These are phyloP conservation scores for Hedychridium roseum DNA, from an alignment of 2,888 invertebrate genomes.

Conservation along the genomic window DNA sequence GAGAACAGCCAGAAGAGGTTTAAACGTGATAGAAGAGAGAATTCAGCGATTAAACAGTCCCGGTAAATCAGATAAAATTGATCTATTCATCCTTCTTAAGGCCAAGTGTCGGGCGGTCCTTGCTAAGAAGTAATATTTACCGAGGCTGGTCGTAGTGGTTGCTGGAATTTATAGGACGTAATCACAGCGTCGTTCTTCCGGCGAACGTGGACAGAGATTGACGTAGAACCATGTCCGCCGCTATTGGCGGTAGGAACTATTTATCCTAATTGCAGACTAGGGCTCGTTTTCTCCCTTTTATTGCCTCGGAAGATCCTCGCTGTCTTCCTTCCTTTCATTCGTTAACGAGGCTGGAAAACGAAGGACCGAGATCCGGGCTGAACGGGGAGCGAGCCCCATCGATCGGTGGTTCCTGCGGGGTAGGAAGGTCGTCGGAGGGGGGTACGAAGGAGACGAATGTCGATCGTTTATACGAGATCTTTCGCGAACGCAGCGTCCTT, in stretches of 20 bases:
- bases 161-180: too few species aligned
- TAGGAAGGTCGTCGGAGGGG: background rate
- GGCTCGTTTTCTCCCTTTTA: conserved; percentile 7
- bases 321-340: background rate
- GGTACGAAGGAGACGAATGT: conserved; percentile 8
- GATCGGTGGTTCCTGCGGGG: background rate
- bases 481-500: conserved; percentile 15
- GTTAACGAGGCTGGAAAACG: conserved; percentile 14
- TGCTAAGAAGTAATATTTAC: too few species aligned
- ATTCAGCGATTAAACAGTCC: conserved; percentile 13
- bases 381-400: background rate
- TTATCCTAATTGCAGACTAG: conserved; percentile 34
- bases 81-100: too few species aligned
- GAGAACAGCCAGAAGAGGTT: too few species aligned
- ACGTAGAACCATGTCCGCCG: too few species aligned
- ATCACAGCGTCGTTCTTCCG: too few species aligned
- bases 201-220: too few species aligned
- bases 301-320: background rate
- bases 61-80: too few species aligned
- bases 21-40: conserved; percentile 1
- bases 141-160: too few species aligned
- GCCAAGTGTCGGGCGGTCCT: too few species aligned
- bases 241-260: conserved; percentile 28
- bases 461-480: conserved; percentile 30
- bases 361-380: conserved; percentile 11